Conservation (phyloP, 92 coral and sea anemone genomes). For the Epizoanthus rinbou region DNA sequence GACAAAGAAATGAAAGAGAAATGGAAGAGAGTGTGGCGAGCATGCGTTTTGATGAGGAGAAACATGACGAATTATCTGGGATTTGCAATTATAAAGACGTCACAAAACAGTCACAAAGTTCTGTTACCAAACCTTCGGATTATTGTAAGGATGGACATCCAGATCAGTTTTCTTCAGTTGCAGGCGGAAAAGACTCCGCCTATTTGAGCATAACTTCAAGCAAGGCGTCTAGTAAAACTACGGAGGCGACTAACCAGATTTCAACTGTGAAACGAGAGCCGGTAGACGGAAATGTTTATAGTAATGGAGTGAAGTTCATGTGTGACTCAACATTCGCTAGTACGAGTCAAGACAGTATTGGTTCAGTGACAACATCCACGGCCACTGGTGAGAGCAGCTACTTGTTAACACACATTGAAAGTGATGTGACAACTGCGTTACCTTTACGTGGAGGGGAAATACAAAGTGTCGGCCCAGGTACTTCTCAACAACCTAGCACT, state of each 20-base stretch:
- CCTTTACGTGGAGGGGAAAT: neutral
- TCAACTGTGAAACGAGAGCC: no score
- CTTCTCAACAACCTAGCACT: neutral
- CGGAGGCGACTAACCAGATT: neutral
- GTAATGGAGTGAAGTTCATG: no score
- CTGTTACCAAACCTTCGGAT: neutral
- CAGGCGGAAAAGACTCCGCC: no score
- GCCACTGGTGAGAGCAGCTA: no score
- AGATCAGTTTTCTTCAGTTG: no score
- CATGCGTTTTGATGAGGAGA: neutral
- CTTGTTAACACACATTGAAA: no score
- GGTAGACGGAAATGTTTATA: no score
- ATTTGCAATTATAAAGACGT: neutral
- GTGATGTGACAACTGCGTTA: neutral
- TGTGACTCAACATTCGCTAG: no score
- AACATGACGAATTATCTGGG: neutral
- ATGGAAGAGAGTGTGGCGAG: slow-evolving; percentile 17
- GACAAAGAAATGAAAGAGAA: slow-evolving; percentile 6
- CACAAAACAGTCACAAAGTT: neutral
- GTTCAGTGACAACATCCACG: no score
- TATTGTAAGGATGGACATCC: neutral
- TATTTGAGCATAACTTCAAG: no score
- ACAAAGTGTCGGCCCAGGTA: neutral
- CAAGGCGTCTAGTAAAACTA: neutral
- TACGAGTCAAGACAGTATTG: no score